A percentile compares a stretch with the other conserved stretches of the same genome.
Conservation (phyloP, 2,113 vertebrate species). For the Vanacampus margaritifer region DNA sequence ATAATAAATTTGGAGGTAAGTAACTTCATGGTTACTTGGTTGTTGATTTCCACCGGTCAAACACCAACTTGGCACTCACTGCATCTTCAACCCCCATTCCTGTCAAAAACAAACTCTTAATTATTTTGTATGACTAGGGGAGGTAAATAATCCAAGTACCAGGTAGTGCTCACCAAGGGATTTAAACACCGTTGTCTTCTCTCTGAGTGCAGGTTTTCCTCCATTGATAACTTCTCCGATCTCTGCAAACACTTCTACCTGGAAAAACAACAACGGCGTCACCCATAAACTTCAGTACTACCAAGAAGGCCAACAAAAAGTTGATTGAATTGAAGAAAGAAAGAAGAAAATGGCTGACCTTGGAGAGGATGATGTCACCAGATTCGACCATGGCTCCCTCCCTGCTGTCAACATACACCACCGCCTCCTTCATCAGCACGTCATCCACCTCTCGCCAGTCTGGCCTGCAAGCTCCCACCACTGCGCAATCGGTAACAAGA, state of each 20-base stretch:
- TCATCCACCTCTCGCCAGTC: constrained; percentile 92
- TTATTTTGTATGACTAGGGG: neutral
- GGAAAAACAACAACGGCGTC: constrained; percentile 30
- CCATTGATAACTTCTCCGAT: constrained; percentile 89
- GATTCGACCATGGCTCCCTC: constrained; percentile 84
- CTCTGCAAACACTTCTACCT: constrained; percentile 90
- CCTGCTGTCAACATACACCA: constrained; percentile 87
- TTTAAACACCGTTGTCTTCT: constrained; percentile 94
- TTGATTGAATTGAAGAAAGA: no score
- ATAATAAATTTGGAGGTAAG: no score
- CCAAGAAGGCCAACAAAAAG: no score
- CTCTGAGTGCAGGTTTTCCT: constrained; percentile 76
- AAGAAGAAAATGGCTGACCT: constrained; percentile 65
- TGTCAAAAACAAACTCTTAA: constrained; percentile 36
- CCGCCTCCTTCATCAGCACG: constrained; percentile 78
- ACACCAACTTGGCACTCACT: constrained; percentile 86
- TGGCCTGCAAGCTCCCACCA: constrained; percentile 88
- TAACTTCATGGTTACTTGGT: neutral
- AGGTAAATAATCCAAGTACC: neutral
- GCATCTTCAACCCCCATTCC: constrained; percentile 92
- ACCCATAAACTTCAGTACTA: neutral
- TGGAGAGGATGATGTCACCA: constrained; percentile 87
- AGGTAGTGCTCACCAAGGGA: constrained; percentile 81
- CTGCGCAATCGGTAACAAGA: constrained; percentile 57
- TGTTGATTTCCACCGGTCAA: constrained; percentile 80